phyloP scores from a whole-genome alignment of 2,113 vertebrate species.

The Melospiza melodia region DNA sequence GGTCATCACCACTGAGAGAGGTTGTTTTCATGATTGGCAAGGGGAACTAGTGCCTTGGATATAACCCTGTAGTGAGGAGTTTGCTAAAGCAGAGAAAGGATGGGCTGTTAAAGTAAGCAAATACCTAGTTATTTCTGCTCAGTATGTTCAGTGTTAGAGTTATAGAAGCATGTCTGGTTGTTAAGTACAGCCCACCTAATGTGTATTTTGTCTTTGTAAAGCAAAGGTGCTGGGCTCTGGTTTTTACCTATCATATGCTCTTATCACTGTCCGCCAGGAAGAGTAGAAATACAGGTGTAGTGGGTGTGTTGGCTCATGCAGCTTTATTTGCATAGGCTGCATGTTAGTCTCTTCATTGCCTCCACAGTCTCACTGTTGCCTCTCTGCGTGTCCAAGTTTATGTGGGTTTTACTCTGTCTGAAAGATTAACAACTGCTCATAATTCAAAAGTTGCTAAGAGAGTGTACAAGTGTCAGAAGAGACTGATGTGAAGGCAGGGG shows the following conservation, averaged over 20 bases:
- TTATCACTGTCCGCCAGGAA: neutral
- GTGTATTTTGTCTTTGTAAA: neutral
- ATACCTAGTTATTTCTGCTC: neutral
- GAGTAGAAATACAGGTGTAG: neutral
- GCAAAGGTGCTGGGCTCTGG: neutral
- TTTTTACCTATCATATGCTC: neutral
- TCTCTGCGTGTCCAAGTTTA: neutral
- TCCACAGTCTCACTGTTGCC: neutral
- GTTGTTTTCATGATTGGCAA: neutral
- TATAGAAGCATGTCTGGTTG: neutral
- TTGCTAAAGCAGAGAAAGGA: neutral
- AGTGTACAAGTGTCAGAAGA: neutral
- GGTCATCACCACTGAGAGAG: neutral
- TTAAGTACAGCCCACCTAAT: neutral
- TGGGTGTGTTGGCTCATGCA: neutral
- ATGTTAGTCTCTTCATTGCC: neutral
- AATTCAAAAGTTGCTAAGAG: neutral
- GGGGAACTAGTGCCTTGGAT: neutral
- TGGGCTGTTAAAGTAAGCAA: neutral
- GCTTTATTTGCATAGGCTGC: neutral
- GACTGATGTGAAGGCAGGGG: neutral
- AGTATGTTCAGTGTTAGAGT: neutral
- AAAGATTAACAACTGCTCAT: neutral
- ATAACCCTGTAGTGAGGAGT: neutral
- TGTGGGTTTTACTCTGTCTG: neutral